Base-by-base conservation (phyloP, 2,113 vertebrate genomes). In the Seriola rivoliana region DNA sequence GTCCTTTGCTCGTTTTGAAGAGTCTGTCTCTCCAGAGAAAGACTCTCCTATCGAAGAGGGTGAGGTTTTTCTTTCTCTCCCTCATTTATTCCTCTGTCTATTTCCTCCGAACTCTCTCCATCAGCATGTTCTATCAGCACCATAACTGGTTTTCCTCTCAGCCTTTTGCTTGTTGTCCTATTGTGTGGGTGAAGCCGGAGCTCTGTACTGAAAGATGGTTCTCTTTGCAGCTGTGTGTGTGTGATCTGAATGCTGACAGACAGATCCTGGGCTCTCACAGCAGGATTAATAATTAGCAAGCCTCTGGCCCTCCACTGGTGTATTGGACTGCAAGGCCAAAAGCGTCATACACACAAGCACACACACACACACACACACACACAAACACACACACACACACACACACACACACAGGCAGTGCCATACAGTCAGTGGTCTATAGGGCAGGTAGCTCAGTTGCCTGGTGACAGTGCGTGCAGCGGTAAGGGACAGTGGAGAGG, bases 271-370 rank as follows among this genome's bases (percentile, higher is more conserved):
- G 81, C 90, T 82, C 87, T 78, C 82, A 82, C 82, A 83, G 90
- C 85, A 92, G 83, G 90, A 96, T 96, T 95, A 96, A 95, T 92
- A 94, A 95, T 95, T 96, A 93, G 86, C 91, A 71, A 95, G 92
- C 88, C 80, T 89, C 81, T 63, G 68, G 86, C 81, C 92, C 94
- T 92, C 93, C 91, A 87, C 91, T 88, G 88, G 92, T 70, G 73
- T 85, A 95, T 94, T 92, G 69, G 78, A 89, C 91, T 90, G 88
- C 93, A 89, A 79, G 50, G 67, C 91, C 94, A 68, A 81, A 93
- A 84, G 81, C 77, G 66, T 81, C 81, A 75, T 46, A 73, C 65
- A 58, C 75, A 71, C 66, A 71, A 64, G 50, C 63, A 54, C 79
- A 84, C 65, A 74, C 75, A 79, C 21, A 78, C 32, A 64, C 54